A percentile compares a stretch with the other conserved stretches of the same genome.
Conservation (phyloP, 2,113 vertebrate genomes). For the Ageneiosus marmoratus region DNA sequence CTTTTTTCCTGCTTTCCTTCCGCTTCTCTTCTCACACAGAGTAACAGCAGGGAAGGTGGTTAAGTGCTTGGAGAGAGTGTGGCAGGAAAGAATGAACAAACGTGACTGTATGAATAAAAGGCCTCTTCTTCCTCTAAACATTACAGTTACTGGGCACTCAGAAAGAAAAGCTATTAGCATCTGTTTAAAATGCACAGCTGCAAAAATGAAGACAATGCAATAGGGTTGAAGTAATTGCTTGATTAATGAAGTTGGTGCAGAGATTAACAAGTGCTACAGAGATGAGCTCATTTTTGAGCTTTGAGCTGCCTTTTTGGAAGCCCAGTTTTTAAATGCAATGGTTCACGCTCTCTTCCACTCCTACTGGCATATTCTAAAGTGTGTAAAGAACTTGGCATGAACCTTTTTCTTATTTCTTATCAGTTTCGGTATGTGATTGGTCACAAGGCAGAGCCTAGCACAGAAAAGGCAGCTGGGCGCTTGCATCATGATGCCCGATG, state of each 20-base stretch:
- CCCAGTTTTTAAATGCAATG: neutral
- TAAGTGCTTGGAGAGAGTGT: conserved; percentile 9
- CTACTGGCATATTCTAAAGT: neutral
- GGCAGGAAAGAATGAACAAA: conserved; percentile 30
- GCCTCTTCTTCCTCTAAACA: neutral
- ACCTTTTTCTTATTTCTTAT: neutral
- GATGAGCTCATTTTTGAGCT: neutral
- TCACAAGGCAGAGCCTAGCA: neutral
- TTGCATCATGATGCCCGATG: neutral
- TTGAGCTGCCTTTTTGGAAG: neutral
- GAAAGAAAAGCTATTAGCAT: neutral
- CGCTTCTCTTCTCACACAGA: neutral
- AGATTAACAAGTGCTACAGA: neutral
- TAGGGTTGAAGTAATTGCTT: neutral
- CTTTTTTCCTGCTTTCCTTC: conserved; percentile 4
- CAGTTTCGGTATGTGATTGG: neutral
- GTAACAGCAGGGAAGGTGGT: conserved; percentile 24
- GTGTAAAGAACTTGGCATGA: neutral
- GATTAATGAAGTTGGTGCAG: neutral
- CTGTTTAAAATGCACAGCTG: neutral
- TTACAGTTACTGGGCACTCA: neutral
- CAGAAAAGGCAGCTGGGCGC: neutral
- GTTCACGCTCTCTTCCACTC: neutral
- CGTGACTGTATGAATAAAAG: conserved; percentile 1
- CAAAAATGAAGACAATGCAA: neutral